Evolutionary conservation across 2,888 invertebrate genomes (phyloP).

Genomic region (Frankliniella fusca): DNA sequence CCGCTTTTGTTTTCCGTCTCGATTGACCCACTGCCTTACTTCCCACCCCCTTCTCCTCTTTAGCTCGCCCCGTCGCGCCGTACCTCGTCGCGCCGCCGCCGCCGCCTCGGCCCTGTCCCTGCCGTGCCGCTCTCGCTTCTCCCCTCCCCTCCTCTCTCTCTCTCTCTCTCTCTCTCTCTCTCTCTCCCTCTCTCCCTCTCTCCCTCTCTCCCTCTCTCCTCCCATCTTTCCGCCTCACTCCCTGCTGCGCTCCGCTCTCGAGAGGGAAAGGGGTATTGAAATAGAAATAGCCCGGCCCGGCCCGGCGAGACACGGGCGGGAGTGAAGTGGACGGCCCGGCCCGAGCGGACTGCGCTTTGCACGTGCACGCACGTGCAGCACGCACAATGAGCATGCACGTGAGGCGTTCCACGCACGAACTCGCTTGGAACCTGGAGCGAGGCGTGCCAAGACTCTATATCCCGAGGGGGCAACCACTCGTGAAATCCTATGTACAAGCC

Average conservation of each 20-base stretch:
- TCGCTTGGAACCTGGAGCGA: too few species aligned
- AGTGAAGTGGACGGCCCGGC: not conserved
- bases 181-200: not conserved
- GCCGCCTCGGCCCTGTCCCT: not conserved
- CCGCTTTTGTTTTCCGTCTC: slow-evolving; percentile 22
- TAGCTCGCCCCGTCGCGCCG: not conserved
- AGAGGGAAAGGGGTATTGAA: slow-evolving; percentile 20
- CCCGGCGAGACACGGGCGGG: not conserved
- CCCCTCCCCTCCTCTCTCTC: too few species aligned
- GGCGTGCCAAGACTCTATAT: too few species aligned
- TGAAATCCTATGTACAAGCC: too few species aligned
- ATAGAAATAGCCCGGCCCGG: not conserved
- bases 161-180: not conserved
- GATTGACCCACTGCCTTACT: slow-evolving; percentile 26
- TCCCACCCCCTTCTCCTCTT: not conserved
- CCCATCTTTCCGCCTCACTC: not conserved
- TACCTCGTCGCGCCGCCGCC: not conserved
- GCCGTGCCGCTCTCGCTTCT: not conserved
- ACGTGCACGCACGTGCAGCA: not conserved
- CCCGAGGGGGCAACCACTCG: too few species aligned
- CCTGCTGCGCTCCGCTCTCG: slow-evolving; percentile 8
- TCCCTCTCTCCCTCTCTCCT: not conserved
- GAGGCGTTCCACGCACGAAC: too few species aligned
- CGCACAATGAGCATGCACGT: not conserved
- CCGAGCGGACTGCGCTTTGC: not conserved